These are phyloP conservation scores for Pachyrhynchus sulphureomaculatus DNA, from an alignment of 1,140 invertebrate species.

Conservation along the genomic window DNA sequence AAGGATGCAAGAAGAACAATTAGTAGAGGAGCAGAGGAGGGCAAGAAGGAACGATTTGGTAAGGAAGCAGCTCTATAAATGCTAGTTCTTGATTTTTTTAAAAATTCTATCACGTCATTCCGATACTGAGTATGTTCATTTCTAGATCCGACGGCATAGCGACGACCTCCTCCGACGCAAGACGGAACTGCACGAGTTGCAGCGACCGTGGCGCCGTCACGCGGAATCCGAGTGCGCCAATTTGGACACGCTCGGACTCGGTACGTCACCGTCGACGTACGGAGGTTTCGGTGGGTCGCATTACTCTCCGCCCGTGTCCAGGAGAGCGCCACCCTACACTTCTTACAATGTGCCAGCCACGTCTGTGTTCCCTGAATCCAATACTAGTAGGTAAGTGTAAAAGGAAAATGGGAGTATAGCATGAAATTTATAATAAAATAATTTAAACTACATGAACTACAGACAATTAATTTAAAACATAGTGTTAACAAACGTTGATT, in stretches of 20 bases:
- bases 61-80: not conserved
- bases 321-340: conserved; percentile 22
- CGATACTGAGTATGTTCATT: conserved; percentile 18
- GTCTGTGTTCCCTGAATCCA: conserved; percentile 44
- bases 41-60: conserved; percentile 4
- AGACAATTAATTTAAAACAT: too few relatives aligned
- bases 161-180: conserved; percentile 54
- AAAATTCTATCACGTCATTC: too few relatives aligned
- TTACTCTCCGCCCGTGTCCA: conserved; percentile 42
- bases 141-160: conserved; percentile 55
- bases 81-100: too few relatives aligned
- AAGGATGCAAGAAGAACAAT: conserved; percentile 54
- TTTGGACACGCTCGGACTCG: conserved; percentile 9
- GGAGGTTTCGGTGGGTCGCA: conserved; percentile 18
- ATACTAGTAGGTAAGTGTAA: conserved; percentile 10
- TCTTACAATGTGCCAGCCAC: conserved; percentile 45
- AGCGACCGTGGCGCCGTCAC: conserved; percentile 53
- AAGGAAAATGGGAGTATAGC: too few relatives aligned
- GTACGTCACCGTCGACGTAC: conserved; percentile 40
- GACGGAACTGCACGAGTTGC: conserved; percentile 51
- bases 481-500: too few relatives aligned
- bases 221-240: conserved; percentile 44
- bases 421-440: too few relatives aligned
- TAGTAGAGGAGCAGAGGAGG: conserved; percentile 49
- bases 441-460: too few relatives aligned